These are phyloP conservation scores for Emys orbicularis DNA, from an alignment of 2,797 vertebrate species.

Conservation along the genomic window DNA sequence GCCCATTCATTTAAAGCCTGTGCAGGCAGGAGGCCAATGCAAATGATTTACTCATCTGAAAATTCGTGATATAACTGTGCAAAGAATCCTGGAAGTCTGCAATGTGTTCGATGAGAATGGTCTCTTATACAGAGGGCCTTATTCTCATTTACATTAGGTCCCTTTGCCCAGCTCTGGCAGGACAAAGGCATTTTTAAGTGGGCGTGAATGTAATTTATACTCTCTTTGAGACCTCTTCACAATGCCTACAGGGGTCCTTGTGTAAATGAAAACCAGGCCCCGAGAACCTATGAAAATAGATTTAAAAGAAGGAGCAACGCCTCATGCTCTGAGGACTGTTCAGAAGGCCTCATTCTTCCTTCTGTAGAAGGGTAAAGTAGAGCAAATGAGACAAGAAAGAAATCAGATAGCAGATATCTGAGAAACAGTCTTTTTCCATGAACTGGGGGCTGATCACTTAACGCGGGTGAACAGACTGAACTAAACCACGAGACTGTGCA, in stretches of 20 bases:
- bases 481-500: background rate
- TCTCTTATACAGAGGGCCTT: fast-evolving
- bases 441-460: background rate
- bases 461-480: background rate
- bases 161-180: background rate
- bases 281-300: background rate
- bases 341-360: background rate
- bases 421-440: background rate
- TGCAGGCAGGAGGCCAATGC: background rate
- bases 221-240: background rate
- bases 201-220: background rate
- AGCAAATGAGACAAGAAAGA: background rate
- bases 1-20: fast-evolving
- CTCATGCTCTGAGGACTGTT: background rate
- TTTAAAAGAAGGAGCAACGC: background rate
- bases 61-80: background rate
- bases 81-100: background rate
- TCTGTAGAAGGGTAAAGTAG: background rate
- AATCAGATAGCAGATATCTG: background rate
- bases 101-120: background rate
- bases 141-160: background rate
- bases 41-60: background rate
- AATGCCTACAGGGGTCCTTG: background rate
- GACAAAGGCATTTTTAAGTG: background rate
- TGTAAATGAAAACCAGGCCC: background rate